Conservation (phyloP, 2,797 vertebrate species). For the Sebastes trivittatus region DNA sequence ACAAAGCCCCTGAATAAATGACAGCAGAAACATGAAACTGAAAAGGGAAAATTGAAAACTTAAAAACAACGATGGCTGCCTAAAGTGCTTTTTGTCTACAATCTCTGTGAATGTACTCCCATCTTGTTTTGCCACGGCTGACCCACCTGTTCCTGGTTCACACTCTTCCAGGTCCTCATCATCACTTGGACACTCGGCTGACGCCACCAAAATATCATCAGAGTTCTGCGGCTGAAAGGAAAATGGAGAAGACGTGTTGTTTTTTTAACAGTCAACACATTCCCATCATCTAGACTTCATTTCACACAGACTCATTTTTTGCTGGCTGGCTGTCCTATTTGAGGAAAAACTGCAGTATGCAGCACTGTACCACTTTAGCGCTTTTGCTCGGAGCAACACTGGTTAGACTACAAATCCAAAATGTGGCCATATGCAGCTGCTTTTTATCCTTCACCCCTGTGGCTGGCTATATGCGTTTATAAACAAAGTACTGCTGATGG, state of each 20-base stretch:
- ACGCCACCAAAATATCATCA: conserved; percentile 94
- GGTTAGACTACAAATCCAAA: conserved; percentile 35
- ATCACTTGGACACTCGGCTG: conserved; percentile 95
- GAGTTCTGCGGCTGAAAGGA: conserved; percentile 86
- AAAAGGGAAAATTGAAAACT: neutral
- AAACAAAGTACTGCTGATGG: conserved; percentile 28
- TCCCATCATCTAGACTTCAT: conserved; percentile 6
- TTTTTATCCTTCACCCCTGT: conserved; percentile 41
- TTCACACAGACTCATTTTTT: conserved; percentile 5
- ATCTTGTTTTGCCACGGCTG: neutral
- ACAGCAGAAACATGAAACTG: conserved; percentile 2
- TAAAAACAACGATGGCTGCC: conserved; percentile 8
- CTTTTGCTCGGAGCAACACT: conserved; percentile 47
- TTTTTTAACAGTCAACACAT: conserved; percentile 3
- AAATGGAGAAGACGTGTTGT: conserved; percentile 8
- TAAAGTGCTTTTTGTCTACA: neutral
- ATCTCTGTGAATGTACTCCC: neutral
- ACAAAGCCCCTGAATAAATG: conserved; percentile 10
- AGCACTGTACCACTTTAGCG: conserved; percentile 31
- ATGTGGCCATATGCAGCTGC: conserved; percentile 41
- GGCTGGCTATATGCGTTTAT: conserved; percentile 43
- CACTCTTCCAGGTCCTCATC: conserved; percentile 97
- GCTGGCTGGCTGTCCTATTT: conserved; percentile 34
- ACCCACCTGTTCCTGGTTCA: conserved; percentile 96
- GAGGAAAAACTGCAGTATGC: conserved; percentile 32